Base-by-base conservation (phyloP, 2,113 vertebrate species). In the Malurus elegans region DNA sequence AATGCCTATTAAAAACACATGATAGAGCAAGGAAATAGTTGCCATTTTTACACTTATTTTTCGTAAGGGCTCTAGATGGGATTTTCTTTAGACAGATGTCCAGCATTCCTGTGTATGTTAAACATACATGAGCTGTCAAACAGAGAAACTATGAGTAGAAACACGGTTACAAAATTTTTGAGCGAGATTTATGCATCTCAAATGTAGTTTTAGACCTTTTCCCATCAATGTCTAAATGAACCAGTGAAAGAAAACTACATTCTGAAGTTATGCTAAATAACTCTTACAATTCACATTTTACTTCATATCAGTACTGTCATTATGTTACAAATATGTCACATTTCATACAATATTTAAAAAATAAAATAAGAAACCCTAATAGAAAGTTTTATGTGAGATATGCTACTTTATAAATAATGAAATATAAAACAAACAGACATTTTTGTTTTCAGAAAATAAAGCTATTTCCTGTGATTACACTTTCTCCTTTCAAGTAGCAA, bases 1-100 rank as follows among this genome's bases (percentile, higher is more conserved):
- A 72, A 26, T 64, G 14, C 2, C 2, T 44, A 32, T 42, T 74
- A 79, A 86, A 86, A 86, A 10, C 12, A 47, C 28, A 48, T 32
- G 18, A 48, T 17, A 65, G 11, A 26, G 74, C 5, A 82, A 18
- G 32, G 6, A 82, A 79, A 47, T 19, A 45, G 2, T 42, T 71
- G 5, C 3, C 18, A 17, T 6, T 58, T 86, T 67, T 34, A 12
- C 18, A 7, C 4, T 50, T 60, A 31, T 56, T 71, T 72, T 78
- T 82, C 25, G 3, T 58, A 53, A 40, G 7, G 3, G 12, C 21
- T 79, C 5, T 21, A 0, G 1, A 58, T 6, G 17, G 2, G 2
- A 48, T 56, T 81, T 56, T 64, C 28, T 61, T 82, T 48, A 79
- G 65, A 64, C 48, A 82, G 8, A 54, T 29, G 18, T 12, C 24